phyloP scores from a whole-genome alignment of 2,113 vertebrate species.

The Indicator maculatus region DNA sequence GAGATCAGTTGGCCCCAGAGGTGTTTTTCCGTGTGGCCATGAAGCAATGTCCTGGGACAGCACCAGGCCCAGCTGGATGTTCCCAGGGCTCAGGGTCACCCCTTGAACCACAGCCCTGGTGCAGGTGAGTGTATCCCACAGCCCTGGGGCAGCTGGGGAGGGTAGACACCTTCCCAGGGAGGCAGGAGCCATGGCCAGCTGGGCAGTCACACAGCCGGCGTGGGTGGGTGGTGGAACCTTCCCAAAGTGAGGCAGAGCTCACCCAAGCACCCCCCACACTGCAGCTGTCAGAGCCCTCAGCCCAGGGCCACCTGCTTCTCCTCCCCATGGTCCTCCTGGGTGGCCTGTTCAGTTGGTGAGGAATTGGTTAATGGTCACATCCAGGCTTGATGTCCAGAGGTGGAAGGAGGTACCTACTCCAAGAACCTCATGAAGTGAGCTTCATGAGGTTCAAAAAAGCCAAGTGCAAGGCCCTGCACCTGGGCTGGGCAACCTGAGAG shows the following conservation, averaged over 20 bases:
- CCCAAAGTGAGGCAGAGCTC: not conserved
- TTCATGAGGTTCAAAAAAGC: too few species aligned
- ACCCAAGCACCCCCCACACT: too few species aligned
- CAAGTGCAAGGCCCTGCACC: too few species aligned
- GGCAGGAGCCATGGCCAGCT: rapidly evolving
- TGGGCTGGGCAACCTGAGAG: not conserved
- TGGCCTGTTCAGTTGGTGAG: not conserved
- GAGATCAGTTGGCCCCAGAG: not conserved
- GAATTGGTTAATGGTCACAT: too few species aligned
- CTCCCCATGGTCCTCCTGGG: not conserved
- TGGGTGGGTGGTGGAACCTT: too few species aligned
- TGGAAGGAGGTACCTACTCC: too few species aligned
- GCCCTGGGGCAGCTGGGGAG: not conserved
- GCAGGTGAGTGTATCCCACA: not conserved
- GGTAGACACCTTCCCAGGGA: not conserved
- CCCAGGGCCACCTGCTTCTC: not conserved
- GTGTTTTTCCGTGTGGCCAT: not conserved
- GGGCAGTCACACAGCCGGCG: rapidly evolving
- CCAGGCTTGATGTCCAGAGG: not conserved
- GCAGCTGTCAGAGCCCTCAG: not conserved
- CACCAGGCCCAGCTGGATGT: not conserved
- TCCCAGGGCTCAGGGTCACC: not conserved
- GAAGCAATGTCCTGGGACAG: not conserved
- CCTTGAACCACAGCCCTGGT: rapidly evolving
- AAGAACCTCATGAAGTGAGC: too few species aligned